Base-by-base conservation (phyloP, 92 coral and sea anemone species). In the Palythoa caribaeorum region DNA sequence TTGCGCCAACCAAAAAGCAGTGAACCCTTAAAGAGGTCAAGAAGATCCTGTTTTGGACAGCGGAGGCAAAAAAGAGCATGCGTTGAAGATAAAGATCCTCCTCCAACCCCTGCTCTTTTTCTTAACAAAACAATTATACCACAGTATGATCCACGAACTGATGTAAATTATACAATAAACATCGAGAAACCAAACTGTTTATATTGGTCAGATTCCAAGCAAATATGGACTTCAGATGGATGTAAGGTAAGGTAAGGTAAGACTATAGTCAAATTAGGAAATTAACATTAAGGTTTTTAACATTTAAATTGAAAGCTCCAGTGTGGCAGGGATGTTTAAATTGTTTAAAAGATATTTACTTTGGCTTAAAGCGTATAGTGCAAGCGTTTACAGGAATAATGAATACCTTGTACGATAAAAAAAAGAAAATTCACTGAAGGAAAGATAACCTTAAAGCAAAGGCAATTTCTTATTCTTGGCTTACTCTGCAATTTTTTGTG, bases 71-170 rank as follows among this genome's bases (percentile, higher is more conserved):
- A 80, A 65, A 50, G 85, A 9, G 85, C 85, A 63, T 80, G 85
- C 74, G 73, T 80, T 9, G 85, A 80, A 40, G 85, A 80, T 6
- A 80, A 80, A 63, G 73, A 79, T 48, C 85, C 85, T 1, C 85
- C 85, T 1, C 54, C 85, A 9, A 47, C 57, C 11, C 74, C 59
- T n/a, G 60, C 13, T 10, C 36, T 16, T 10, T 2, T 70, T 50
- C 12, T 50, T 17, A 53, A 48, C 50, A 76, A 76, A 12, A 76
- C 54, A 6, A 19, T 76, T 14, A 20, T 53, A 76, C 80, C 80
- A 28, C 80, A 76, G 11, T 76, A 76, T 48, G 80, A 76, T 76
- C 80, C 75, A 6, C 75, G 13, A 70, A 70, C 75, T 37, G 75
- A 70, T 70, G 15, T 70, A 20, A 70, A 70, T 38, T 76, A 76